Base-by-base conservation (phyloP, 2,113 vertebrate genomes). In the Gnathonemus echidnorhynchus region DNA sequence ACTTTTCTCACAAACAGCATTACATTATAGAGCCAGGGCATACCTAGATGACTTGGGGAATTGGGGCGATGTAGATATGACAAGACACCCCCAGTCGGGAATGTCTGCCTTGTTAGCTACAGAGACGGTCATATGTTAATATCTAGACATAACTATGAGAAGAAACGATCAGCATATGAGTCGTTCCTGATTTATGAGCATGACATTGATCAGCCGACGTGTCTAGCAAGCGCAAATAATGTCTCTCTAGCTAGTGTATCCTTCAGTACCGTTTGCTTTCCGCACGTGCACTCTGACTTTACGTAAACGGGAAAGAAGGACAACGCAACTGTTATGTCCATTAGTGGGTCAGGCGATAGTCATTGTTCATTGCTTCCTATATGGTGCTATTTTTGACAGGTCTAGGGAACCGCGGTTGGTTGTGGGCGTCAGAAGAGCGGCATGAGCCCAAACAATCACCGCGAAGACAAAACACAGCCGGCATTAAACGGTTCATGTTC, bases 281-380 rank as follows among this genome's bases (percentile, higher is more conserved):
- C 35, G 90, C 48, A 45, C 31, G 77, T 62, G 49, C 39, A 58
- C 27, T 80, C 48, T 58, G 58, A 53, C 70, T 89, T 48, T 86
- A 88, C 24, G 52, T 27, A 19, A 52, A 91, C 88, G 70, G 35
- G 46, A 4, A 0, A 87, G 53, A 86, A 13, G 91, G 90, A 88
- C 77, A 62, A 89, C 83, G 62, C 89, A 8, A 92, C 95, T 96
- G 96, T 85, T 95, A 92, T 70, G 95, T 94, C 93, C 94, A 96
- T 96, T 96, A 96, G 93, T 89, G 90, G 95, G 95, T 95, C 95
- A 95, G 93, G 94, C 93, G 95, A 93, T 93, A 96, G 95, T 96
- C 95, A 96, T 95, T 96, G 95, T 96, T 95, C 95, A 95, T 95
- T 94, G 93, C 95, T 96, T 95, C 94, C 92, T 94, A 95, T 95